A percentile compares a stretch with the other conserved stretches of the same genome.
phyloP scores from a whole-genome alignment of 2,113 vertebrate species.

The Ictalurus punctatus region DNA sequence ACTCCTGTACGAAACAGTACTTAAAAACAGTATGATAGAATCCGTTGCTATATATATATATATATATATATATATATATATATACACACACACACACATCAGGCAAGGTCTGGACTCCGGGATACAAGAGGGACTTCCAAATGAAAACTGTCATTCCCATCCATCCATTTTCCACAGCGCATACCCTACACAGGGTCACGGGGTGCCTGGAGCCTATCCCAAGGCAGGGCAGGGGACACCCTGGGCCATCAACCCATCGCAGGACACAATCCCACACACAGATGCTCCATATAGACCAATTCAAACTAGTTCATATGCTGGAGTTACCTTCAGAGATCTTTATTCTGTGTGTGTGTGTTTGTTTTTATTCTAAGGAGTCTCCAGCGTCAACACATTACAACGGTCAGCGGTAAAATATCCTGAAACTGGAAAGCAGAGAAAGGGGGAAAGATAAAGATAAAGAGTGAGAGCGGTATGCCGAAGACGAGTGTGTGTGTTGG shows the following conservation, averaged over 20 bases:
- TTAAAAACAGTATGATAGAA: not conserved
- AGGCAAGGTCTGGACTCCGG: not conserved
- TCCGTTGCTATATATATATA: too few relatives aligned
- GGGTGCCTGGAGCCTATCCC: too few relatives aligned
- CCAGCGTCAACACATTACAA: not conserved
- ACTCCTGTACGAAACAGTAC: not conserved
- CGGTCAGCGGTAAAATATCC: not conserved
- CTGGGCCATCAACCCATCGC: too few relatives aligned
- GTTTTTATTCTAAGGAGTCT: not conserved
- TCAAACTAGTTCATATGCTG: not conserved
- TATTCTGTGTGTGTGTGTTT: too few relatives aligned
- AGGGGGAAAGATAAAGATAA: not conserved
- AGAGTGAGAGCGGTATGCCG: not conserved
- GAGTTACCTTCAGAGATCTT: not conserved
- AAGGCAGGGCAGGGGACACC: too few relatives aligned
- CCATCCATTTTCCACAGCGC: too few relatives aligned
- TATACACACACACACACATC: too few relatives aligned
- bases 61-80: too few relatives aligned
- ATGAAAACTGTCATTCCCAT: not conserved
- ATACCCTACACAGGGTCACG: too few relatives aligned
- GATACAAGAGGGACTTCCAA: not conserved
- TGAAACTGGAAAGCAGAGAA: not conserved
- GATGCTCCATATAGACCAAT: not conserved
- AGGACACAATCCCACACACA: too few relatives aligned
- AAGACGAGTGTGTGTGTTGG: constrained; percentile 2